phyloP scores from a whole-genome alignment of 2,797 vertebrate genomes.

The Gadopsis bispinosus region DNA sequence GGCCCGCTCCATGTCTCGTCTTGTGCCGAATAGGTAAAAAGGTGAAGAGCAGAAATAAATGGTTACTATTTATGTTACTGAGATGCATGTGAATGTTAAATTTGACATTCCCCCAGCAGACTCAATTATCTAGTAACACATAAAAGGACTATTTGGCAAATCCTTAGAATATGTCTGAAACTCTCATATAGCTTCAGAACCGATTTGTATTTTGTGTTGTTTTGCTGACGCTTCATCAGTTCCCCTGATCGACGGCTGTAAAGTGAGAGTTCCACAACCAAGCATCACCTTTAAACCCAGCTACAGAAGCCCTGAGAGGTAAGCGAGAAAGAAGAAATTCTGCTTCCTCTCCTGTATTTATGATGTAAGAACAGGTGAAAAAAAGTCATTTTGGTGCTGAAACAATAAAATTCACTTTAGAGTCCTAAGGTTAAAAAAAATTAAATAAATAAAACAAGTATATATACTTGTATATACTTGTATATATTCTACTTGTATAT shows the following conservation, averaged over 20 bases:
- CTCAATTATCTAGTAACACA: slow-evolving; percentile 15
- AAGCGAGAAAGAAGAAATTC: too few species aligned
- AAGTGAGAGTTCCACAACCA: not conserved
- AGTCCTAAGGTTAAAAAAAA: too few species aligned
- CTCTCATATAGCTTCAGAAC: not conserved
- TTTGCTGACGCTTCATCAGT: not conserved
- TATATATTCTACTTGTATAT: too few species aligned
- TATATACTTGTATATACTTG: too few species aligned
- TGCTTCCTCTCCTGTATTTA: too few species aligned
- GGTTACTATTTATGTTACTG: slow-evolving; percentile 33
- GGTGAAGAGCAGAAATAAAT: slow-evolving; percentile 20
- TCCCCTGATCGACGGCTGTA: not conserved
- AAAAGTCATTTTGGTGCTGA: too few species aligned
- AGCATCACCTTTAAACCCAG: not conserved
- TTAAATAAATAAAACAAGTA: not conserved
- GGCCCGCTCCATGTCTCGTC: slow-evolving; percentile 43
- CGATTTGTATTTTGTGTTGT: not conserved
- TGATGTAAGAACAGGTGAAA: too few species aligned
- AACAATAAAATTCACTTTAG: too few species aligned
- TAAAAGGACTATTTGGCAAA: slow-evolving; percentile 1
- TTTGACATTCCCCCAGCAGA: slow-evolving; percentile 22
- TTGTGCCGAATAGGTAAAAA: slow-evolving; percentile 19
- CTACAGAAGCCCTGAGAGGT: too few species aligned
- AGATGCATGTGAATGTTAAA: slow-evolving; percentile 30
- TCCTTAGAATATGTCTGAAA: slow-evolving; percentile 11